Evolutionary conservation across 2,797 vertebrate genomes (phyloP).

Genomic region (Podarcis siculus): DNA sequence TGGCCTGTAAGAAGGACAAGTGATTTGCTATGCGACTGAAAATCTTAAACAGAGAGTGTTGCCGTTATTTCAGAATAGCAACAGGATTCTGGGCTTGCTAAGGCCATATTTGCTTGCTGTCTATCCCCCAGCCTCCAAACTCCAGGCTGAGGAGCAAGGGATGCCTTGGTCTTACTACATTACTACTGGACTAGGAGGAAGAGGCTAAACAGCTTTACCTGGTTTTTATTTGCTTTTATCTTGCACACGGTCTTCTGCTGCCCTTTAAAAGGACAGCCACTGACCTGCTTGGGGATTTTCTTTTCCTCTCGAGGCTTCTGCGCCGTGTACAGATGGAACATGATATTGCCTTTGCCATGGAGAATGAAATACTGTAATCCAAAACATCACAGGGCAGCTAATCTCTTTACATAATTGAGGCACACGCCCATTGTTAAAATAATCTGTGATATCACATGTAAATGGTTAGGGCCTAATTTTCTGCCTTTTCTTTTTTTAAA

Average conservation of each 20-base stretch:
- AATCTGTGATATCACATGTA: constrained; percentile 5
- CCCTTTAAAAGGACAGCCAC: constrained; percentile 3
- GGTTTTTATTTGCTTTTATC: constrained; percentile 15
- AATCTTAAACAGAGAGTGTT: background rate
- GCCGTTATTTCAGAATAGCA: background rate
- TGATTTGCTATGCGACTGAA: background rate
- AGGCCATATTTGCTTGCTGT: too few relatives aligned
- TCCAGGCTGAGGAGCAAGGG: background rate
- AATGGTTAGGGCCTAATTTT: background rate
- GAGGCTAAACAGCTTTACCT: constrained; percentile 2
- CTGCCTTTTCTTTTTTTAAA: background rate
- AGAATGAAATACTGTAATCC: constrained; percentile 11
- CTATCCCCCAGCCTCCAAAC: background rate
- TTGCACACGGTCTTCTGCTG: background rate
- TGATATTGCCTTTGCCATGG: background rate
- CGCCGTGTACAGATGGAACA: background rate
- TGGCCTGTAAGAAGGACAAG: background rate
- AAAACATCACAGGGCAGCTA: background rate
- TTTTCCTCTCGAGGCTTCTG: background rate
- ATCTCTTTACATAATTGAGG: background rate
- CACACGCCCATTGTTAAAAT: background rate
- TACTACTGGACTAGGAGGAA: background rate
- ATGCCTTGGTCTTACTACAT: background rate
- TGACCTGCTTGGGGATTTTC: background rate
- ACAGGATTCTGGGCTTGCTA: background rate